phyloP scores from a whole-genome alignment of 2,797 vertebrate genomes.

The Mergus octosetaceus region DNA sequence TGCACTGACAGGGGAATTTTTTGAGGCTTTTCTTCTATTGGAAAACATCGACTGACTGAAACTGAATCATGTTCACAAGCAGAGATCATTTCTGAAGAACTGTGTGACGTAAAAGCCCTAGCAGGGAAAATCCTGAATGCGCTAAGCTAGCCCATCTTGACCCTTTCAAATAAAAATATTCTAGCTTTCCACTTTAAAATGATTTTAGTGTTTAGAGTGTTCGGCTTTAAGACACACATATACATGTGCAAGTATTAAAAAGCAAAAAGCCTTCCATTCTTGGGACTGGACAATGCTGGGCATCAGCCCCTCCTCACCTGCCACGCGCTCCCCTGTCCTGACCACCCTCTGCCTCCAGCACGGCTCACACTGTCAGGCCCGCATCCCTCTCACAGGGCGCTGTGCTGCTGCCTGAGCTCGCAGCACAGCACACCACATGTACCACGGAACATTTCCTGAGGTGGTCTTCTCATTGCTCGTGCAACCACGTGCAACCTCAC shows the following conservation, averaged over 20 bases:
- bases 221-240: not conserved
- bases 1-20: not conserved
- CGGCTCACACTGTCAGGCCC: fast-evolving
- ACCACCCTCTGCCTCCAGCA: not conserved
- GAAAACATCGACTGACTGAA: not conserved
- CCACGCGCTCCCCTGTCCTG: fast-evolving
- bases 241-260: not conserved
- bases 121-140: not conserved
- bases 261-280: not conserved
- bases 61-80: fast-evolving
- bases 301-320: not conserved
- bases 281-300: fast-evolving
- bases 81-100: not conserved
- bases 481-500: too few relatives aligned
- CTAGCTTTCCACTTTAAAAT: not conserved
- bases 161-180: not conserved
- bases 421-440: fast-evolving
- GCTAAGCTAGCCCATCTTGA: fast-evolving
- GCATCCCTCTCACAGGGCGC: too few relatives aligned
- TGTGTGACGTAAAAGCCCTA: not conserved
- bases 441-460: not conserved
- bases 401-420: fast-evolving
- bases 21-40: not conserved
- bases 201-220: not conserved
- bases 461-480: too few relatives aligned